phyloP scores from a whole-genome alignment of 2,113 vertebrate species.

The Nannospalax galili region DNA sequence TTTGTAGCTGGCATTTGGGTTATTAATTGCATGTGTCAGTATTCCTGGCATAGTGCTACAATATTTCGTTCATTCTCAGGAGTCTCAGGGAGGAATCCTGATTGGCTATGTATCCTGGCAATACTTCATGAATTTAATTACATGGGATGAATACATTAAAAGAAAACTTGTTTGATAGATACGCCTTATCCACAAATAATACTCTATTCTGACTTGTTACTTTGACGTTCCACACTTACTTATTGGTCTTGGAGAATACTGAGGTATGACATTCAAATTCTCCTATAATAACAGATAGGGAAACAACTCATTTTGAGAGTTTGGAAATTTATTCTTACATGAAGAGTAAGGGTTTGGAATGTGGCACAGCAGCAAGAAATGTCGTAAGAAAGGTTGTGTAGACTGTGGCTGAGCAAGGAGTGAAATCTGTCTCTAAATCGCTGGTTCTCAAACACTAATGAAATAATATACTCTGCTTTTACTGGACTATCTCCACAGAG shows the following conservation, averaged over 20 bases:
- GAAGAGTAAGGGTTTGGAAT: neutral
- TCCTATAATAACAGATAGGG: neutral
- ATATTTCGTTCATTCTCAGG: neutral
- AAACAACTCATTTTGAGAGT: neutral
- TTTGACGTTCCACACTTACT: neutral
- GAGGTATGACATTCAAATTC: neutral
- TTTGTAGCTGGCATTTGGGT: neutral
- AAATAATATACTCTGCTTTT: neutral
- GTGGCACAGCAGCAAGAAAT: neutral
- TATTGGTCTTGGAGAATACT: neutral
- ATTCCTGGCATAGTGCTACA: neutral
- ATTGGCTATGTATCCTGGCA: neutral
- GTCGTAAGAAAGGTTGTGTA: neutral
- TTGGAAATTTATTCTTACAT: neutral
- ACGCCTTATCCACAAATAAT: neutral
- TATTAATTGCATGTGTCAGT: constrained; percentile 38
- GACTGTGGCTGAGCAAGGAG: no score
- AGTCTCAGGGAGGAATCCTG: neutral
- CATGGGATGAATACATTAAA: neutral
- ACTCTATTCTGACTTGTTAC: neutral
- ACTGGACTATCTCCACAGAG: neutral
- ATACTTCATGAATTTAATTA: constrained; percentile 40
- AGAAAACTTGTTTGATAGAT: neutral
- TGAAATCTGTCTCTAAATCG: neutral
- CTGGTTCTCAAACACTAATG: neutral